These are phyloP conservation scores for Manis crassicaudata DNA, from an alignment of 2,797 vertebrate species.

Conservation along the genomic window DNA sequence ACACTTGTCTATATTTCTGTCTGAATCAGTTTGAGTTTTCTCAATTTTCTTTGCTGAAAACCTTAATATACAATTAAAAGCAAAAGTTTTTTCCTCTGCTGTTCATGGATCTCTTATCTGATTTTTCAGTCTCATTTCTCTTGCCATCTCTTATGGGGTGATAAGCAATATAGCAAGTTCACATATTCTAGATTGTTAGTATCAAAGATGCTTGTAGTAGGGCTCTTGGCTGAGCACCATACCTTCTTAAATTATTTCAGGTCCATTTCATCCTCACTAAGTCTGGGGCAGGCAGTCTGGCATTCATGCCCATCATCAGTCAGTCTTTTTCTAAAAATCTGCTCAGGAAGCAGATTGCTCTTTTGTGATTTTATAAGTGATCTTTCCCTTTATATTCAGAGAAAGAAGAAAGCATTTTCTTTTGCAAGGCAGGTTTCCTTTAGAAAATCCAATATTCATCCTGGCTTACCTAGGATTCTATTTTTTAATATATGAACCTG, in stretches of 20 bases:
- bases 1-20: neutral
- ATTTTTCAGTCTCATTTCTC: conserved; percentile 16
- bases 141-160: conserved; percentile 1
- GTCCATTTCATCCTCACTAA: neutral
- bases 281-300: neutral
- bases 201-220: neutral
- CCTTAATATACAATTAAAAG: neutral
- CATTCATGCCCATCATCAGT: neutral
- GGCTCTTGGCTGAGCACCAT: neutral
- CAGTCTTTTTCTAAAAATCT: neutral
- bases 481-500: neutral
- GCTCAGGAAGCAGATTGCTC: neutral
- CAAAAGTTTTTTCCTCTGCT: neutral
- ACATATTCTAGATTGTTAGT: neutral
- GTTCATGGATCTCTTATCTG: neutral
- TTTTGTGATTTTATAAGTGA: conserved; percentile 39
- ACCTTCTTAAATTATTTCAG: conserved; percentile 33
- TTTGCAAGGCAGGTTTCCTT: conserved; percentile 44
- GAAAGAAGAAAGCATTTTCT: conserved; percentile 39
- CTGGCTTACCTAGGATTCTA: conserved; percentile 6
- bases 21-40: conserved; percentile 22
- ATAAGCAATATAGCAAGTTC: conserved; percentile 1
- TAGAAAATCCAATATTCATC: conserved; percentile 3
- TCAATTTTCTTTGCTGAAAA: conserved; percentile 41
- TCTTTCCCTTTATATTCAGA: conserved; percentile 50